These are phyloP conservation scores for Pandemis cinnamomeana DNA, from an alignment of 2,888 invertebrate species.

Conservation along the genomic window DNA sequence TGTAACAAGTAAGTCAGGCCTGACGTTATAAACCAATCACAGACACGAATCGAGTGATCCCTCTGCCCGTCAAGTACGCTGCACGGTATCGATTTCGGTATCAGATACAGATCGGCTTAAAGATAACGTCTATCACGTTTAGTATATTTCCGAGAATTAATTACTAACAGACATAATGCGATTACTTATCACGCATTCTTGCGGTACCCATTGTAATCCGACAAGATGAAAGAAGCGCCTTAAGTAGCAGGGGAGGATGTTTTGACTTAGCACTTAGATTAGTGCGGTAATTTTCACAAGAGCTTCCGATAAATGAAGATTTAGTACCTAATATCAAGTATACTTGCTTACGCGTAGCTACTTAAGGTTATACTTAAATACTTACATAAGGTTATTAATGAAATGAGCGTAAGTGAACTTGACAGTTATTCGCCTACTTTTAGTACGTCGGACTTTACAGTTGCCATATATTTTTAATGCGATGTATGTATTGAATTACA, in stretches of 20 bases:
- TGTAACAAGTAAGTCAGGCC: not conserved
- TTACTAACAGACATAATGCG: conserved; percentile 75
- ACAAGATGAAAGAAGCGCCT: conserved; percentile 47
- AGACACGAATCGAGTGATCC: conserved; percentile 31
- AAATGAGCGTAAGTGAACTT: no score
- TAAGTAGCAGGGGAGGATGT: conserved; percentile 45
- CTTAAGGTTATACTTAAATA: no score
- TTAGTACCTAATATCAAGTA: not conserved
- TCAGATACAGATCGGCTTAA: conserved; percentile 66
- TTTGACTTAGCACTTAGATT: conserved; percentile 46
- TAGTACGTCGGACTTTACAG: no score
- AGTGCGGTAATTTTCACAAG: conserved; percentile 31
- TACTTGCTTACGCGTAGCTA: not conserved
- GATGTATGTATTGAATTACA: no score
- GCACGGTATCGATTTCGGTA: conserved; percentile 55
- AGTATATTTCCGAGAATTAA: conserved; percentile 77
- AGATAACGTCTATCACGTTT: conserved; percentile 74
- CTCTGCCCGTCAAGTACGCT: conserved; percentile 35
- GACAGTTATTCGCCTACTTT: no score
- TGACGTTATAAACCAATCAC: conserved; percentile 11
- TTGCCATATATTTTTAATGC: no score
- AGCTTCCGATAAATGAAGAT: conserved; percentile 19
- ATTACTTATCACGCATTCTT: conserved; percentile 70
- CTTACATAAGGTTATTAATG: no score
- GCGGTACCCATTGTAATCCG: conserved; percentile 69